Conservation (phyloP, 2,797 vertebrate genomes). For the Xyrichtys novacula region DNA sequence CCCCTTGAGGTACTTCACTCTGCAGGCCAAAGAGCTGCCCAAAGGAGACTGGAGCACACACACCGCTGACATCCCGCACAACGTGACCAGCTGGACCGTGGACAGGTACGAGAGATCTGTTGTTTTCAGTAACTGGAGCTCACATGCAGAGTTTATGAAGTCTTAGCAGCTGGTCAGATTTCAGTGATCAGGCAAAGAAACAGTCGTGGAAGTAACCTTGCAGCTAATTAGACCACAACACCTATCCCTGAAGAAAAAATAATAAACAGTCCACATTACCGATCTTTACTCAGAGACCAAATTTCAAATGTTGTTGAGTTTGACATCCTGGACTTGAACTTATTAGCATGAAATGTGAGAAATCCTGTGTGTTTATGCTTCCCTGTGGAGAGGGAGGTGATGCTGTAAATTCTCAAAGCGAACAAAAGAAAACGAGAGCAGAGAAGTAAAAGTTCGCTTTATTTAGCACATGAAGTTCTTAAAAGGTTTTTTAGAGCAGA, state of each 20-base stretch:
- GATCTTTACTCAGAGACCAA: neutral
- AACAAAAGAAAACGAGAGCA: constrained; percentile 36
- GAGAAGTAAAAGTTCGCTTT: constrained; percentile 28
- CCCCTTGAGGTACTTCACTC: constrained; percentile 92
- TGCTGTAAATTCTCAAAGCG: constrained; percentile 28
- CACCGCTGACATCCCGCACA: constrained; percentile 89
- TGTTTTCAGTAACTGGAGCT: too few relatives aligned
- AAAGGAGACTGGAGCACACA: constrained; percentile 88
- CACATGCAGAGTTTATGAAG: neutral
- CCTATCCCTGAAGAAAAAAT: neutral
- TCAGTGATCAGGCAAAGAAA: neutral
- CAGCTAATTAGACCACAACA: constrained; percentile 4
- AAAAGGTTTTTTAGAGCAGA: constrained; percentile 25
- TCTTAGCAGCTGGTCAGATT: too few relatives aligned
- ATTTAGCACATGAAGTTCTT: constrained; percentile 29
- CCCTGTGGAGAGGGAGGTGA: constrained; percentile 3
- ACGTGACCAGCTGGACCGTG: constrained; percentile 85
- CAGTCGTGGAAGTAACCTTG: neutral
- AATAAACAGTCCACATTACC: neutral
- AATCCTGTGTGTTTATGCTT: constrained; percentile 28
- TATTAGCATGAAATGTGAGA: constrained; percentile 25
- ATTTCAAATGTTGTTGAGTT: constrained; percentile 2
- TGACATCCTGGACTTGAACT: constrained; percentile 15
- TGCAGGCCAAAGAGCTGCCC: constrained; percentile 91
- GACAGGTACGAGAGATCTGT: too few relatives aligned